phyloP scores from a whole-genome alignment of 2,797 vertebrate genomes.

The Sebastes itinus region DNA sequence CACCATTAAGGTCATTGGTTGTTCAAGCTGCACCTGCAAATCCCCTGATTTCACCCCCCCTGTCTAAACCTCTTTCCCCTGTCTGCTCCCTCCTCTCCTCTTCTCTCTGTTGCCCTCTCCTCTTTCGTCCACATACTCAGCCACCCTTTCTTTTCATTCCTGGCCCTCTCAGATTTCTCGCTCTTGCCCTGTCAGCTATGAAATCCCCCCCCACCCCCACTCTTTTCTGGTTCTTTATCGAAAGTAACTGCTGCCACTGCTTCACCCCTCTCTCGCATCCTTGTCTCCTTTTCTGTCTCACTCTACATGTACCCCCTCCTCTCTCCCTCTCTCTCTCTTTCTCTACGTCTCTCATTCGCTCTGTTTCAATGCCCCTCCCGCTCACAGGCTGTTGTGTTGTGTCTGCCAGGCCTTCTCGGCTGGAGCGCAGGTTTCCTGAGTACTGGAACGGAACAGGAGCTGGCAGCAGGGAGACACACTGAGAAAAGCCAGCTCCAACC shows the following conservation, averaged over 20 bases:
- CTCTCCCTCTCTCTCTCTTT: background rate
- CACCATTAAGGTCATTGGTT: constrained; percentile 81
- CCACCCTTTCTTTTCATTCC: constrained; percentile 51
- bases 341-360: constrained; percentile 15
- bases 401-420: constrained; percentile 78
- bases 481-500: constrained; percentile 71
- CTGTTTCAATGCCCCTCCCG: constrained; percentile 49
- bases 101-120: constrained; percentile 54
- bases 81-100: constrained; percentile 40
- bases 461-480: constrained; percentile 70
- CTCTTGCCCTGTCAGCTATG: constrained; percentile 27
- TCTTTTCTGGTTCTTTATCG: constrained; percentile 24
- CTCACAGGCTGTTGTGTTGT: constrained; percentile 78
- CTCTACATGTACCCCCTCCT: constrained; percentile 1
- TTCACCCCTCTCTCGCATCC: constrained; percentile 15
- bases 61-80: constrained; percentile 41
- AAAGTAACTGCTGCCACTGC: constrained; percentile 21
- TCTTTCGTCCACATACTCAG: constrained; percentile 48
- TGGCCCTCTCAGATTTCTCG: constrained; percentile 53
- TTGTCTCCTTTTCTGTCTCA: constrained; percentile 20
- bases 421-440: constrained; percentile 79
- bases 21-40: constrained; percentile 84
- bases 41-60: constrained; percentile 48
- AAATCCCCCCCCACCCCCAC: background rate
- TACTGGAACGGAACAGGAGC: constrained; percentile 78